Base-by-base conservation (phyloP, 2,797 vertebrate genomes). In the Psittacula derbiana region DNA sequence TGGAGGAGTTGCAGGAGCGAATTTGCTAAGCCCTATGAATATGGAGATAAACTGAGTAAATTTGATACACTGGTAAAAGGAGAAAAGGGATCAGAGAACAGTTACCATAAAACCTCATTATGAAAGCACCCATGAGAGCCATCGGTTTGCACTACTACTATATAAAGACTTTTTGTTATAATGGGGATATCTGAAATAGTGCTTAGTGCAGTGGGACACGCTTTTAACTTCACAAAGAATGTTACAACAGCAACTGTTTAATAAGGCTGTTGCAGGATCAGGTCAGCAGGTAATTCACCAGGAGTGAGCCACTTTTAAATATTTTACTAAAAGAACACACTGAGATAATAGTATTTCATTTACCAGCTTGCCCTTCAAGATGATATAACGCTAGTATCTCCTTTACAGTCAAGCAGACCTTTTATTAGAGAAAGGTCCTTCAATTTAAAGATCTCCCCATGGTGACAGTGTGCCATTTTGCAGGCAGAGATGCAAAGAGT, bases 261-360 rank as follows among this genome's bases (percentile, higher is more conserved):
- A 97, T 90, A 91, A 94, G 88, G 87, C 89, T 95, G 65, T 70
- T 81, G 36, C 91, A 93, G 87, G 78, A 81, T 79, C 53, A 74
- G 81, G 75, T 90, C 90, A 92, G 86, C 93, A 92, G 89, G 76
- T 92, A 94, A 96, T 96, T 96, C 88, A 92, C 82, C 91, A 87
- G 73, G 86, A 91, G 47, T 96, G 94, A 90, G 74, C 31, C 70
- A 75, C 90, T 96, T 95, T 89, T 86, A 97, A 97, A 95, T 95
- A 94, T 79, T 96, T 72, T 81, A 87, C 84, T 94, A 86, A 89
- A 92, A 94, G 95, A 93, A 69, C 93, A 90, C 79, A 92, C 76
- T 38, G 90, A 92, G 89, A 94, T 96, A 92, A 93, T 88, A 94
- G 47, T 31, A 92, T 57, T 86, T 93, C 94, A 85, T 97, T 96